Evolutionary conservation across 2,797 vertebrate genomes (phyloP), one percentile per base, ranked within the genome.

Genomic region (Lagocephalus sceleratus): DNA sequence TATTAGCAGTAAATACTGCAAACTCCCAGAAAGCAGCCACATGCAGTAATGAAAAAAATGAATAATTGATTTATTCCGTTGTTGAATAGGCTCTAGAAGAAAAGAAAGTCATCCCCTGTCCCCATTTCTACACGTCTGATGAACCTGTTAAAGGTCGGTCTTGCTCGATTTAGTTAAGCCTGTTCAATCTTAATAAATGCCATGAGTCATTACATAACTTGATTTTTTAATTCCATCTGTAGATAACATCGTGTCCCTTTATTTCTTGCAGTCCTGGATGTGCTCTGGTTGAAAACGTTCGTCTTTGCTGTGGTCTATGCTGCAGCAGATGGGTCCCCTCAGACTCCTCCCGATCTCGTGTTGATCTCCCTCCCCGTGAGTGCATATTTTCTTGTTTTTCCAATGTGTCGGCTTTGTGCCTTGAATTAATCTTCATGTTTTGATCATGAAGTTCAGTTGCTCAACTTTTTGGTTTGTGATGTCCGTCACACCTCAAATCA

Each of bases 61-160:
- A 58, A 11, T 40, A 23, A 63, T 39, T 14, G 32, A 29, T 55
- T 57, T 49, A 49, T 5, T 66, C 3, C 12, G 63, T 20, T 54
- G 16, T 54, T 73, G 68, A 86, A 74, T 87, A 99, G 97, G 85
- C 81, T 32, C 79, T 99, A 2, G 94, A 98, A 47, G 93, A 97
- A 80, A 98, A 95, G 80, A 98, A 95, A 77, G 90, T 93, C 5
- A 97, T 99, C 54, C 92, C 90, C 0, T 97, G 94, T 74, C 95
- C 97, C 65, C 89, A 90, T 0, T 99, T 98, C 82, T 98, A 97
- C 75, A 93, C 90, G 14, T 83, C 91, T 0, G 95, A 96, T 45
- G 93, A 97, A 48, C 94, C 96, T 0, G 96, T 97, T 50, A 96
- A 95, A 95, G 96, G 97, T 98, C 86, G 68, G 40, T 1, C 21